Base-by-base conservation (phyloP, 2,797 vertebrate species). In the Pseudochirops corinnae region DNA sequence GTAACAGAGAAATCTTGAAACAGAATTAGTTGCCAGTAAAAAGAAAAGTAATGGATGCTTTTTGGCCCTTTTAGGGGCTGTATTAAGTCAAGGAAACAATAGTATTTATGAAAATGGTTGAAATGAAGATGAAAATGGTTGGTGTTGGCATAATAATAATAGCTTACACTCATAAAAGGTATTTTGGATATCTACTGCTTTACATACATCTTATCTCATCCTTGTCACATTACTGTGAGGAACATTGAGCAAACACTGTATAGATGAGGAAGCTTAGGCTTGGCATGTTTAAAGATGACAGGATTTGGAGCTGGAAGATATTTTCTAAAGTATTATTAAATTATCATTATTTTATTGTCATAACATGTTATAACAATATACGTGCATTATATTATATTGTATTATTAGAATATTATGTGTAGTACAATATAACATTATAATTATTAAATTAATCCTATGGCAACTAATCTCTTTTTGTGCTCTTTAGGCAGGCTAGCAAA, bases 11-110 rank as follows among this genome's bases (percentile, higher is more conserved):
- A 92, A 33, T 93, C 56, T 55, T 1, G 39, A 90, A 62, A 74
- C 33, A 5, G 94, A 95, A 93, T 91, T 46, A 92, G n/a, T 29
- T 62, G 94, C n/a, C 90, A 31, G 57, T 58, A 92, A 93, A 96
- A 92, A 46, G 29, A 33, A 4, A 67, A n/a, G n/a, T 39, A 74
- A 4, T 29, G 56, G 90, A 91, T 93, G 5, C 28, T 55, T 53
- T 82, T 26, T 87, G 67, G 60, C 52, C 6, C 87, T 94, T 90
- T 62, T 31, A 24, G 33, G 21, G 26, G 67, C 18, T 39, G 18
- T 39, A 74, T 74, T 14, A 67, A 16, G 62, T 67, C 33, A 67
- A 67, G 67, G 67, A 74, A 74, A 74, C 16, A 39, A 74, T 9
- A 21, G 33, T 74, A 39, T 74, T 74, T 74, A 74, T 39, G 16